Conservation (phyloP, 2,888 invertebrate species). For the Rotaria macrura region DNA sequence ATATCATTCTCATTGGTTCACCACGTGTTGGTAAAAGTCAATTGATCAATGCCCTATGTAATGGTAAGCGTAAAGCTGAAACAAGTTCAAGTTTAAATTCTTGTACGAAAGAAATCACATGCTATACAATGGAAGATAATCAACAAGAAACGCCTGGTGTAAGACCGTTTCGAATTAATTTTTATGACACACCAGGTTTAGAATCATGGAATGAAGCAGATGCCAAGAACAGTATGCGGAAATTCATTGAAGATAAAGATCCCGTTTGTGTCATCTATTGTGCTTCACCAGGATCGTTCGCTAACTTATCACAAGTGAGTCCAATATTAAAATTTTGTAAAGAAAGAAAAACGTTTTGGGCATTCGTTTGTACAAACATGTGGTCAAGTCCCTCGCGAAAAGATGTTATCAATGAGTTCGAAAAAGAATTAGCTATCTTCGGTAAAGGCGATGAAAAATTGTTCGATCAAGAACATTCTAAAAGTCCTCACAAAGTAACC, state of each 20-base stretch:
- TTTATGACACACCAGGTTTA: background rate
- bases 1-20: background rate
- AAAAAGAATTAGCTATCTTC: background rate
- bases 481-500: background rate
- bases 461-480: background rate
- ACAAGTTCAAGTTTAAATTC: background rate
- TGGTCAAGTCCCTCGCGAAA: background rate
- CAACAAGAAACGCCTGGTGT: background rate
- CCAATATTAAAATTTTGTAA: background rate
- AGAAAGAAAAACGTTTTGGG: background rate
- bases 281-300: background rate
- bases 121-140: background rate
- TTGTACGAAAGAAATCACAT: background rate
- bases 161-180: background rate
- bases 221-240: background rate
- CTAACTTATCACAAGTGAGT: background rate
- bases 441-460: background rate
- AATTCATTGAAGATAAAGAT: background rate
- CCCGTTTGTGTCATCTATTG: background rate
- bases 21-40: background rate
- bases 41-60: background rate
- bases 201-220: background rate
- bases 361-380: background rate
- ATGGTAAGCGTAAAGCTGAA: background rate
- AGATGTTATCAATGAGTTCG: background rate